Base-by-base conservation (phyloP, 2,797 vertebrate genomes). In the Mionectes olivaceus region DNA sequence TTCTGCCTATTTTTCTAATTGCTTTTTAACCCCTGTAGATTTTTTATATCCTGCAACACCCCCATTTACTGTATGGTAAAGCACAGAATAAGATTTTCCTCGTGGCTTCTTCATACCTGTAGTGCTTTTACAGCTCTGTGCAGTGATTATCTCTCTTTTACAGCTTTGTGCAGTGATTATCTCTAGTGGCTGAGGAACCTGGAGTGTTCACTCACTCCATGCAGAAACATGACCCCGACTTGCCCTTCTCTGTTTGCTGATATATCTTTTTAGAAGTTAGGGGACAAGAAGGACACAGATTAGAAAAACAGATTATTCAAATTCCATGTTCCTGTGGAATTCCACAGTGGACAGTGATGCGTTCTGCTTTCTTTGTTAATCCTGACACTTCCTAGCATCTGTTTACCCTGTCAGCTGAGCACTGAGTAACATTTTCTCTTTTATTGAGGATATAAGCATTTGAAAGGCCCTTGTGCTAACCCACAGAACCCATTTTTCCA, bases 381-480 rank as follows among this genome's bases (percentile, higher is more conserved):
- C 61, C 68, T 39, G 64, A 57, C 46, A 71, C 35, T 71, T 73
- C 44, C 37, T 18, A 24, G 21, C 32, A 33, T 41, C 68, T 80
- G 7, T 70, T 87, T n/a, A 59, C 0, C 0, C n/a, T 69, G 25
- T 52, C 59, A 85, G 0, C 13, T 59, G 63, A 73, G 24, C 35
- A 55, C 3, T 65, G 60, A 80, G 37, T 33, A 71, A 55, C 13
- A 10, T 65, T 86, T 81, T 49, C 27, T 47, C 10, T 46, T 85
- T 68, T 69, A 60, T 37, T 43, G 57, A 81, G 32, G 28, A 91
- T 18, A 8, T 35, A 49, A 67, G 22, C 27, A 60, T 68, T 71
- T 67, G 24, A 19, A 17, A 46, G 44, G 33, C 60, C 56, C 28
- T 52, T n/a, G 59, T 84, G 49, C 28, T 41, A 69, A 50, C 22